phyloP scores from a whole-genome alignment of 2,888 invertebrate species.

The Spodoptera picta region DNA sequence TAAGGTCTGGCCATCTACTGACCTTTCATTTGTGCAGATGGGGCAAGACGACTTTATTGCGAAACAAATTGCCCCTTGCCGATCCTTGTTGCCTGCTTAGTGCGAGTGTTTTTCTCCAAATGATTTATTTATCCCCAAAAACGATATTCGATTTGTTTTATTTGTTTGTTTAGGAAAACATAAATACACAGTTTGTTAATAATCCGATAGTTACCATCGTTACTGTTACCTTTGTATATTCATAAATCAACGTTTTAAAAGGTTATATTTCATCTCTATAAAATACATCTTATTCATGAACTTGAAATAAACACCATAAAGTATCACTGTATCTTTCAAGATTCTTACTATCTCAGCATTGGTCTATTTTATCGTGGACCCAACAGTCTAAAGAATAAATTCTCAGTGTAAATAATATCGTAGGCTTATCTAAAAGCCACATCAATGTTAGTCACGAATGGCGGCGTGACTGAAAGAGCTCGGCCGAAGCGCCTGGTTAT shows the following conservation, averaged over 20 bases:
- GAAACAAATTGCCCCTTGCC: slow-evolving; percentile 78
- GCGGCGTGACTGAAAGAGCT: slow-evolving; percentile 76
- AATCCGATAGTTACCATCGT: no score
- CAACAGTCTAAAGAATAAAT: slow-evolving; percentile 60
- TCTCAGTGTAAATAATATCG: slow-evolving; percentile 75
- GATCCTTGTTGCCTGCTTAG: slow-evolving; percentile 71
- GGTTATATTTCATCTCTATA: slow-evolving; percentile 19
- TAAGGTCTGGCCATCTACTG: slow-evolving; percentile 79
- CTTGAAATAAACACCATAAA: slow-evolving; percentile 34
- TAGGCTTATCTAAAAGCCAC: slow-evolving; percentile 76
- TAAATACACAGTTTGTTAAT: slow-evolving; percentile 1
- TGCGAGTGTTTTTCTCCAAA: slow-evolving; percentile 55
- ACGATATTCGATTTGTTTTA: slow-evolving; percentile 39
- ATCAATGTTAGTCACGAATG: slow-evolving; percentile 81
- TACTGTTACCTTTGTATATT: background rate
- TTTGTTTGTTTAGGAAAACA: slow-evolving; percentile 7
- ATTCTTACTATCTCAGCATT: slow-evolving; percentile 59
- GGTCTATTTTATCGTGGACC: slow-evolving; percentile 56
- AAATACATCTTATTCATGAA: slow-evolving; percentile 28
- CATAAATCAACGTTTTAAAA: slow-evolving; percentile 19
- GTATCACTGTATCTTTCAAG: slow-evolving; percentile 48
- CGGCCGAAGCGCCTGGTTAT: slow-evolving; percentile 69
- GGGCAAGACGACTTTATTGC: slow-evolving; percentile 80
- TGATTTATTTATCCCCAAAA: slow-evolving; percentile 55
- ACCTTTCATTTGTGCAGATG: slow-evolving; percentile 85